These are phyloP conservation scores for Phrynocephalus vlangalii DNA, from an alignment of 2,797 vertebrate species.

Conservation along the genomic window DNA sequence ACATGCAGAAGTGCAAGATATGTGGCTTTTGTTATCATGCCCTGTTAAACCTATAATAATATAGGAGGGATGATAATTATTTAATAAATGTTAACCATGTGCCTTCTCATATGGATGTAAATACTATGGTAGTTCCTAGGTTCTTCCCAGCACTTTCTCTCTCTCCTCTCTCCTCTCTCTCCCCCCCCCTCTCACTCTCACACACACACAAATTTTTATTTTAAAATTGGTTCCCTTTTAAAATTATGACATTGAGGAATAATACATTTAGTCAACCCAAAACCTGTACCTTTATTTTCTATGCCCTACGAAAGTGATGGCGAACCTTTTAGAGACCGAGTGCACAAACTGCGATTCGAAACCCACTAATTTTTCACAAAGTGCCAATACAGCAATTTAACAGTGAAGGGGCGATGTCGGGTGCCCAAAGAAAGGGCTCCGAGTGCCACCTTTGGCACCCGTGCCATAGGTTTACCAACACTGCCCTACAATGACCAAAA, in stretches of 20 bases:
- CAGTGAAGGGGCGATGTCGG: too few species aligned
- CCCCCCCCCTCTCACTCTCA: too few species aligned
- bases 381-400: too few species aligned
- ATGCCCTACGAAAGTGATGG: neutral
- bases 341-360: too few species aligned
- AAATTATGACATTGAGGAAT: neutral
- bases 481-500: slow-evolving; percentile 39
- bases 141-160: neutral
- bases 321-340: too few species aligned
- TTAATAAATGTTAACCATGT: slow-evolving; percentile 4
- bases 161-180: too few species aligned
- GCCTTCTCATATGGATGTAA: neutral
- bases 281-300: slow-evolving; percentile 12
- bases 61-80: slow-evolving; percentile 7
- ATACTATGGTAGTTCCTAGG: neutral
- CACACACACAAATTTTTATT: too few species aligned
- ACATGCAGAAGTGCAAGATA: neutral
- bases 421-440: too few species aligned
- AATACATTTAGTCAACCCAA: neutral
- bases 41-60: slow-evolving; percentile 1
- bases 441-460: too few species aligned
- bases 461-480: too few species aligned
- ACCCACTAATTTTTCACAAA: too few species aligned
- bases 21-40: slow-evolving; percentile 2
- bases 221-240: neutral